Evolutionary conservation across 2,888 invertebrate genomes (phyloP).

Genomic region (Nysson spinosus): DNA sequence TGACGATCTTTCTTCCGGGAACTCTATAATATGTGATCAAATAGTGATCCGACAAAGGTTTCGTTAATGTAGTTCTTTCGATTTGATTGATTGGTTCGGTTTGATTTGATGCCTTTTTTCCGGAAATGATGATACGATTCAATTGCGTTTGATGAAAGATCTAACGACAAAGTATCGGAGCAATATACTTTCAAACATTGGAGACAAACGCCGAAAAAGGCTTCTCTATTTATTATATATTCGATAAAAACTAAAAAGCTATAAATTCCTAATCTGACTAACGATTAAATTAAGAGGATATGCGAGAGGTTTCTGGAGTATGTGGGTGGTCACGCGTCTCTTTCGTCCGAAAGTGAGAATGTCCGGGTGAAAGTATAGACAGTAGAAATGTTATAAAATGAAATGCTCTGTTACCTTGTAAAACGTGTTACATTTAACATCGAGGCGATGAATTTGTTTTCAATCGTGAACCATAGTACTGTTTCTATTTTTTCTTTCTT

Average conservation of each 20-base stretch:
- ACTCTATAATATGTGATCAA: constrained; percentile 23
- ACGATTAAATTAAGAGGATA: constrained; percentile 19
- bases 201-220: constrained; percentile 15
- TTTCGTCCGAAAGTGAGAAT: constrained; percentile 40
- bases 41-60: constrained; percentile 26
- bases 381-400: constrained; percentile 65
- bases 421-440: constrained; percentile 68
- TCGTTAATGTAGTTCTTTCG: constrained; percentile 34
- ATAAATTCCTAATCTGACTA: constrained; percentile 3
- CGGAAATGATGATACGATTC: constrained; percentile 30
- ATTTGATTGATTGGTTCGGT: constrained; percentile 33
- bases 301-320: constrained; percentile 27
- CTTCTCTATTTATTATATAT: constrained; percentile 11
- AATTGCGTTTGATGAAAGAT: too few species aligned
- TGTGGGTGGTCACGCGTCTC: constrained; percentile 18
- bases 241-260: constrained; percentile 12
- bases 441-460: constrained; percentile 60
- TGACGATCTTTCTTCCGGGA: constrained; percentile 27
- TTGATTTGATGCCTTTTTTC: constrained; percentile 18
- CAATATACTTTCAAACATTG: constrained; percentile 23
- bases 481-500: constrained; percentile 49
- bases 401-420: constrained; percentile 67
- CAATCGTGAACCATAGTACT: constrained; percentile 59
- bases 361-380: constrained; percentile 62
- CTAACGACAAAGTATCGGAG: constrained; percentile 9